Evolutionary conservation across 2,113 vertebrate genomes (phyloP).

Genomic region (Varanus komodoensis): DNA sequence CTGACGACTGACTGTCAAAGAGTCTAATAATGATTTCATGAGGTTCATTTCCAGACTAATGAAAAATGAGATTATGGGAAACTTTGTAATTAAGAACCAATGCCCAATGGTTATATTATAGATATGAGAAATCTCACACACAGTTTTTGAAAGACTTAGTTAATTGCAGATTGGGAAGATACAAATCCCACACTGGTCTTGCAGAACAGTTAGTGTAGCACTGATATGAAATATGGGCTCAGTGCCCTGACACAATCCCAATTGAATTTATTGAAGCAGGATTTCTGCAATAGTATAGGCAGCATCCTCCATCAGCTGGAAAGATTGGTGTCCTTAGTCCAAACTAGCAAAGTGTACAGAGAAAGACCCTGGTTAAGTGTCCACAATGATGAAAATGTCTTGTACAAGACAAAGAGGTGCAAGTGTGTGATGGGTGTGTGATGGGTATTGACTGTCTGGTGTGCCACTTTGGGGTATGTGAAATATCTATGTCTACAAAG

Average conservation of each 20-base stretch:
- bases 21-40: conserved; percentile 29
- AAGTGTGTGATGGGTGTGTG: background rate
- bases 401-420: background rate
- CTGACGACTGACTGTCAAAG: conserved; percentile 31
- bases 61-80: conserved; percentile 33
- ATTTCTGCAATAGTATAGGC: background rate
- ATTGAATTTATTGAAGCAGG: background rate
- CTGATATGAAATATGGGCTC: background rate
- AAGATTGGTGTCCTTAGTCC: background rate
- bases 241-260: background rate
- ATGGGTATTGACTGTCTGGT: background rate
- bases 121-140: conserved; percentile 31
- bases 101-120: conserved; percentile 12
- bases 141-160: background rate
- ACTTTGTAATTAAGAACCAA: conserved; percentile 53
- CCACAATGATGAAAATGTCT: background rate
- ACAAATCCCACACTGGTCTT: conserved; percentile 22
- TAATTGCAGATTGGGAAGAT: conserved; percentile 17
- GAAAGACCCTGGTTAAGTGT: background rate
- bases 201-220: conserved; percentile 2
- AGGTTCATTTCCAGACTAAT: conserved; percentile 48
- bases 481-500: background rate
- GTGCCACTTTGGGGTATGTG: background rate
- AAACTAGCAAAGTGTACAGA: background rate
- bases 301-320: background rate